Base-by-base conservation (phyloP, 2,888 invertebrate species). In the Thelaira solivaga region DNA sequence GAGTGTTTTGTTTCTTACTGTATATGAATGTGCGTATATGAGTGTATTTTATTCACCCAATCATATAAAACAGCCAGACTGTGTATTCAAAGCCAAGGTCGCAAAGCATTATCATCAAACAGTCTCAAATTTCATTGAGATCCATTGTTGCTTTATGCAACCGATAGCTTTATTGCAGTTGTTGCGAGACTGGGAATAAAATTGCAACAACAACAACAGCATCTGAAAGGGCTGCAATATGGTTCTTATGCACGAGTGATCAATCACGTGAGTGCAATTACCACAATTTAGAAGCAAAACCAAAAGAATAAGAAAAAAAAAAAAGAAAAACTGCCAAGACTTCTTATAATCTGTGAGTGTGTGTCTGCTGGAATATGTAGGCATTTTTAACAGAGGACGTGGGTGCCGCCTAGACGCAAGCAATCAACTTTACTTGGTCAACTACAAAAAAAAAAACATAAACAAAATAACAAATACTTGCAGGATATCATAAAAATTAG, bases 221-320 rank as follows among this genome's bases (percentile, higher is more conserved):
- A 59, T 29, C 41, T 55, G 34, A 41, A 72, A 69, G 43, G 67
- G 61, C 49, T 65, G 45, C 72, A 55, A 72, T 74, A 73, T 76
- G 69, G 34, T 64, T 64, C 47, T 68, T 72, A 71, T 77, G 81
- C 80, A 81, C 76, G 76, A 80, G 76, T 81, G 82, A 83, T 82
- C 82, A 83, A 83, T 83, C 83, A 83, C 81, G 81, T 81, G 82
- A 78, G 73, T 81, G 80, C 82, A 82, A 82, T 82, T 82, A 82
- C 82, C 80, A 80, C 80, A 81, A 80, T 81, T 82, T 82, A 81
- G 61, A 82, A 73, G 69, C 51, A n/a, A 74, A 59, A 67, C 31
- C 43, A 43, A 59, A 57, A 68, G 26, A 20, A 61, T 59, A 24
- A 65, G 31, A 8, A 13, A 61, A 62, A 24, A 65, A 36, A 8